A percentile compares a stretch with the other conserved stretches of the same genome.
phyloP scores from a whole-genome alignment of 35 echinoderm and acorn worm genomes.

The Hemicentrotus pulcherrimus region DNA sequence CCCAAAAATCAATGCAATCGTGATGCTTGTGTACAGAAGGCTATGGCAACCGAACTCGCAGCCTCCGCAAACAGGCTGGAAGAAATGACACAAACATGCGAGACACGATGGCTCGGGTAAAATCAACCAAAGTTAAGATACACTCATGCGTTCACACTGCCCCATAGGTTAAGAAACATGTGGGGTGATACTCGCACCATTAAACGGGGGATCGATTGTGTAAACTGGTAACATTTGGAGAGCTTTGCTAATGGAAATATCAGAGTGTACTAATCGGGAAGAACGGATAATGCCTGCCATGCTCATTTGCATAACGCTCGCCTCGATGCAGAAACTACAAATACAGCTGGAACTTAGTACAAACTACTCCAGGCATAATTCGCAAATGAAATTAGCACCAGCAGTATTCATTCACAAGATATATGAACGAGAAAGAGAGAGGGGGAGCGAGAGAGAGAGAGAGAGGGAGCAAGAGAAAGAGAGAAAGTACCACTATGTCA shows the following conservation, averaged over 20 bases:
- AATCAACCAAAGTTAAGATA: neutral
- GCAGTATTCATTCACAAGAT: neutral
- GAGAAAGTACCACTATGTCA: neutral
- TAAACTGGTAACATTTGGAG: neutral
- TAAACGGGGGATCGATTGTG: neutral
- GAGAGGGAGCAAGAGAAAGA: neutral
- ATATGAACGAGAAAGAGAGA: neutral
- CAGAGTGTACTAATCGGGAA: neutral
- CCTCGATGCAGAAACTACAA: neutral
- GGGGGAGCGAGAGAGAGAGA: neutral
- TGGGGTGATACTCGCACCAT: neutral
- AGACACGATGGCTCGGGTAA: neutral
- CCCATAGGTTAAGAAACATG: neutral
- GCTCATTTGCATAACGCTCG: slow-evolving; percentile 40
- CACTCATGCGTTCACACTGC: neutral
- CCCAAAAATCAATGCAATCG: slow-evolving; percentile 25
- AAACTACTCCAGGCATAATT: neutral
- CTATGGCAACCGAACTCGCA: slow-evolving; percentile 9
- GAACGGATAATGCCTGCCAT: neutral
- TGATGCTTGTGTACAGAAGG: slow-evolving; percentile 33
- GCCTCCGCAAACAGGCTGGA: slow-evolving; percentile 10
- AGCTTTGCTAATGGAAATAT: neutral
- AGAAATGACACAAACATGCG: neutral
- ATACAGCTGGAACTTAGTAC: slow-evolving; percentile 18
- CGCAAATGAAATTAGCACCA: neutral